These are phyloP conservation scores for Ennomos quercinarius DNA, from an alignment of 2,888 invertebrate species.

Conservation along the genomic window DNA sequence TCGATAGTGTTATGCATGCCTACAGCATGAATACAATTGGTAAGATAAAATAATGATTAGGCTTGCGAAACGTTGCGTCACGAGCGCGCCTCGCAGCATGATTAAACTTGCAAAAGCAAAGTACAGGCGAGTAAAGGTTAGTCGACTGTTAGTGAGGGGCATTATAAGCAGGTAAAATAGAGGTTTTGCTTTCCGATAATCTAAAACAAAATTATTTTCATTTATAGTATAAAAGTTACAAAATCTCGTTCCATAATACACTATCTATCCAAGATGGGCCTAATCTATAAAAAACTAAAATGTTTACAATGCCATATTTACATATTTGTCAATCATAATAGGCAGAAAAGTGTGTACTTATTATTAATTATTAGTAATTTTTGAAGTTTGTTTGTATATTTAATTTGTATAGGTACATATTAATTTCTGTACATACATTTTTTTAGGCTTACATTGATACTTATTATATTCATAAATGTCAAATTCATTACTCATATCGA, in stretches of 20 bases:
- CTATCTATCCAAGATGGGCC: no score
- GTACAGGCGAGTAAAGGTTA: slow-evolving; percentile 82
- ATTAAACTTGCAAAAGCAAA: slow-evolving; percentile 85
- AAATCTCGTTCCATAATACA: not conserved
- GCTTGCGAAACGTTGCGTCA: slow-evolving; percentile 83
- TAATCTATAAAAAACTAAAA: no score
- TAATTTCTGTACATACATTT: no score
- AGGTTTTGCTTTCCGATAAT: slow-evolving; percentile 46
- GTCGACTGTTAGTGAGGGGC: slow-evolving; percentile 57
- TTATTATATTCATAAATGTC: not conserved
- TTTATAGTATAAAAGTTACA: not conserved
- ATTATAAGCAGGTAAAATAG: slow-evolving; percentile 2
- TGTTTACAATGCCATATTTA: no score
- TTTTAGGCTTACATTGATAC: no score
- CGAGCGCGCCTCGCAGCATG: slow-evolving; percentile 77
- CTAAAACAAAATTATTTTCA: slow-evolving; percentile 5
- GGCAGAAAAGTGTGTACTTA: no score
- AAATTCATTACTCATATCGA: slow-evolving; percentile 38
- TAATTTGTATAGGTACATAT: no score
- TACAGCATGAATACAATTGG: slow-evolving; percentile 80
- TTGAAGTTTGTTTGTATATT: no score
- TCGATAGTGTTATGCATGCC: slow-evolving; percentile 55
- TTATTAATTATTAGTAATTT: no score
- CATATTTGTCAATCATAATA: no score
- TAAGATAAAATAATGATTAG: slow-evolving; percentile 84